phyloP scores from a whole-genome alignment of 2,888 invertebrate genomes.

The Thymelicus lineola region DNA sequence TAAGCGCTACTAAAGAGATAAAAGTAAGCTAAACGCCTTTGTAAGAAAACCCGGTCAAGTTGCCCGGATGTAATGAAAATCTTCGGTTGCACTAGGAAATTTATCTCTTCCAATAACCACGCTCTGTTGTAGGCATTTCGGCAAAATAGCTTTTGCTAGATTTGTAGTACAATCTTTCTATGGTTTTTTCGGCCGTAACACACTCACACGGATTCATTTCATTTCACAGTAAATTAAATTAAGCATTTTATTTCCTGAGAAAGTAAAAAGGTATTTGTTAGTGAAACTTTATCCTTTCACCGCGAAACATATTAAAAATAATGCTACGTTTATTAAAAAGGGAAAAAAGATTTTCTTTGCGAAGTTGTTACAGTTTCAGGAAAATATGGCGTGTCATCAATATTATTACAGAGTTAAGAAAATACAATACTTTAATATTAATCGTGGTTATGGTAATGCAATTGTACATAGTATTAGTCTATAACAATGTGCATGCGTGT shows the following conservation, averaged over 20 bases:
- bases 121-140: not conserved
- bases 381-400: constrained; percentile 1
- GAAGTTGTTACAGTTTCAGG: constrained; percentile 9
- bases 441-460: too few relatives aligned
- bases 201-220: too few relatives aligned
- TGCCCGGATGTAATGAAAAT: constrained; percentile 73
- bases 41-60: constrained; percentile 70
- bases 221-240: too few relatives aligned
- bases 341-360: constrained; percentile 13
- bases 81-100: constrained; percentile 62
- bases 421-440: not conserved
- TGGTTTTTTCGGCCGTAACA: too few relatives aligned
- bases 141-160: not conserved
- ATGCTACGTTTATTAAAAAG: constrained; percentile 30
- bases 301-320: constrained; percentile 34
- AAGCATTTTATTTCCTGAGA: constrained; percentile 20
- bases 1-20: constrained; percentile 75
- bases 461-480: too few relatives aligned
- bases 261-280: constrained; percentile 35
- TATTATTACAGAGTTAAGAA: not conserved
- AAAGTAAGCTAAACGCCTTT: constrained; percentile 72
- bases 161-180: not conserved
- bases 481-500: too few relatives aligned
- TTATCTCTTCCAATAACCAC: constrained; percentile 60
- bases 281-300: constrained; percentile 37